These are phyloP conservation scores for Melanchra persicariae DNA, from an alignment of 2,888 invertebrate species.

Conservation along the genomic window DNA sequence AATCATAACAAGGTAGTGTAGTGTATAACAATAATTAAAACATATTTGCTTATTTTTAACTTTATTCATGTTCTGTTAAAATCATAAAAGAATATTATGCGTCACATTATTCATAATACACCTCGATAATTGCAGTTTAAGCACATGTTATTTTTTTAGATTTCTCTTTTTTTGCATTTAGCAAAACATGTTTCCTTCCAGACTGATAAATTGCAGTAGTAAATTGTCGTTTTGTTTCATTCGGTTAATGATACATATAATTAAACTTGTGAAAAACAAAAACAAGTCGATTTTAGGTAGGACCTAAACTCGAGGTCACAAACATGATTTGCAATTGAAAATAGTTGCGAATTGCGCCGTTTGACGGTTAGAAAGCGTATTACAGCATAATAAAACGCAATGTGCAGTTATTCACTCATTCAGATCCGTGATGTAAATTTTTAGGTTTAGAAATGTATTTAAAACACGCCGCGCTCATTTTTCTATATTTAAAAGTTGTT, in stretches of 20 bases:
- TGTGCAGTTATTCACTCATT: slow-evolving; percentile 17
- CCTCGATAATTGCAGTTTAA: slow-evolving; percentile 20
- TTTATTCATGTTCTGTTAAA: slow-evolving; percentile 22
- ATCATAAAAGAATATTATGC: slow-evolving; percentile 21
- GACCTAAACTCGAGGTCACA: slow-evolving; percentile 78
- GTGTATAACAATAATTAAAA: slow-evolving; percentile 10
- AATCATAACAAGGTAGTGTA: slow-evolving; percentile 50
- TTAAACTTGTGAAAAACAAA: slow-evolving; percentile 25
- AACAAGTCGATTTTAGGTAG: slow-evolving; percentile 77
- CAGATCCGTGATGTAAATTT: slow-evolving; percentile 36
- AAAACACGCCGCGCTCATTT: slow-evolving; percentile 23
- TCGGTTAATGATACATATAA: slow-evolving; percentile 13
- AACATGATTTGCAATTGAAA: slow-evolving; percentile 71
- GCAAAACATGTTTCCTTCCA: neutral
- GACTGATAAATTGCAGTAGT: slow-evolving; percentile 4
- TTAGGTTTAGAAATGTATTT: slow-evolving; percentile 37
- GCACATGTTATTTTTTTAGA: slow-evolving; percentile 23
- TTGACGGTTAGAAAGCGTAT: slow-evolving; percentile 6
- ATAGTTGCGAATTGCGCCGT: slow-evolving; percentile 22
- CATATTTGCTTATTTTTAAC: slow-evolving; percentile 20
- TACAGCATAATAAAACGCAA: slow-evolving; percentile 10
- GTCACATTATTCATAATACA: slow-evolving; percentile 17
- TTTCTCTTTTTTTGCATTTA: neutral
- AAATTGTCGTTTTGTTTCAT: neutral
- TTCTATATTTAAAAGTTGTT: slow-evolving; percentile 56